Evolutionary conservation across 2,888 invertebrate genomes (phyloP), one percentile per base, ranked within the genome.

Genomic region (Eupeodes luniger): DNA sequence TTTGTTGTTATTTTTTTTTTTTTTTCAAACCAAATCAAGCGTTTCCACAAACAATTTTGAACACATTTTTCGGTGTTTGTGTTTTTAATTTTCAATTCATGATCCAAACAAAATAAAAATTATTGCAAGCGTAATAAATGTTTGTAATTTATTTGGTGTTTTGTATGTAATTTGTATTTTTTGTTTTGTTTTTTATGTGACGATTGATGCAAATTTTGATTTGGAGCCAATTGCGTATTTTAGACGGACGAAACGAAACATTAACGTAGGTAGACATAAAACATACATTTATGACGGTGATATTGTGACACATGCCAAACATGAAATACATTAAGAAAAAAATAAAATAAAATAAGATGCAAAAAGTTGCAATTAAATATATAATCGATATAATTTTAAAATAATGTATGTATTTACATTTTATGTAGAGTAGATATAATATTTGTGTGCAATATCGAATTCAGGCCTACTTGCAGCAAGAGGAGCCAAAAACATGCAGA

Each of bases 271-370:
- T 47, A 49, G 77, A 74, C 66, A 76, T 61, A 88, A 72, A 77
- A 85, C 51, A 81, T 69, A 82, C 55, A 81, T 84, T 70, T 67
- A 88, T 84, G 80, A 87, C 80, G 84, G 51, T 76, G 77, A 84
- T 53, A 72, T 27, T 59, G 84, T 66, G 79, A 84, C 66, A 74
- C 84, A 88, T 88, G 88, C 88, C 85, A 85, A 57, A 81, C 88
- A 88, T 88, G 81, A 81, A 88, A 88, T 75, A 81, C 49, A 88
- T 77, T 61, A 64, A 69, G 67, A 84, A 67, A 19, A 76, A 80
- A 82, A 80, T 64, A 69, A 62, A 84, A 67, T 72, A 80, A 82
- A 80, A 80, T 53, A 51, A 27, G 16, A 64, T 82, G 62, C 83
- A 88, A 53, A 84, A 81, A 55, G 57, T 84, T 85, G 74, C 83